These are phyloP conservation scores for Takifugu rubripes DNA, from an alignment of 2,797 vertebrate genomes.

Conservation along the genomic window DNA sequence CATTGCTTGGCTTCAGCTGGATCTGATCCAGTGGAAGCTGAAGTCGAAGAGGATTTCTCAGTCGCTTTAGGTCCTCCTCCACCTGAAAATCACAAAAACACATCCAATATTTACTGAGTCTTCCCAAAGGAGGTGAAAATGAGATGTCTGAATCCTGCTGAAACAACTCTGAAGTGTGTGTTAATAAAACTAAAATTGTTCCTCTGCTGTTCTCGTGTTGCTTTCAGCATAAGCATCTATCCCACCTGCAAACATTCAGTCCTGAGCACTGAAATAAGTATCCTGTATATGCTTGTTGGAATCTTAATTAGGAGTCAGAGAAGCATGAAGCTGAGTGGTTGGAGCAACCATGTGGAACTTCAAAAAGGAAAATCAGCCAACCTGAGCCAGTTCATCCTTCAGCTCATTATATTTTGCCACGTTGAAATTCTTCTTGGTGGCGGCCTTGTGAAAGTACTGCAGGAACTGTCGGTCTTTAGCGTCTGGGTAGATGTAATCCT, in stretches of 20 bases:
- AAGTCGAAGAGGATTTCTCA: slow-evolving; percentile 78
- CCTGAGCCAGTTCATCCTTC: slow-evolving; percentile 84
- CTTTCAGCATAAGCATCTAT: too few species aligned
- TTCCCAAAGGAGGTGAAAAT: background rate
- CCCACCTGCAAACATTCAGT: too few species aligned
- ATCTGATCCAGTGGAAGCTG: slow-evolving; percentile 80
- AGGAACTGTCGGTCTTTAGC: slow-evolving; percentile 85
- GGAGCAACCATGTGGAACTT: too few species aligned
- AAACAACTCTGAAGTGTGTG: too few species aligned
- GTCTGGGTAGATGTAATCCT: slow-evolving; percentile 88
- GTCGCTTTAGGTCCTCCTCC: slow-evolving; percentile 79
- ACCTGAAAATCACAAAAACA: slow-evolving; percentile 66
- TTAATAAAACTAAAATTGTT: too few species aligned
- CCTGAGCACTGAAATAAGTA: too few species aligned
- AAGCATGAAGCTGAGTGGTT: too few species aligned
- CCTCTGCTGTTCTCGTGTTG: too few species aligned
- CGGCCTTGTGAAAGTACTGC: slow-evolving; percentile 83
- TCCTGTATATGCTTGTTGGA: too few species aligned
- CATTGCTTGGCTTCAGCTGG: slow-evolving; percentile 51
- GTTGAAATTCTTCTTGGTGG: slow-evolving; percentile 78
- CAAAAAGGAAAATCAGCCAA: slow-evolving; percentile 49
- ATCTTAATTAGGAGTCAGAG: too few species aligned
- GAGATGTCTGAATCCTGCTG: too few species aligned
- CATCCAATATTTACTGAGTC: background rate
- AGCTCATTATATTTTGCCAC: slow-evolving; percentile 86